These are phyloP conservation scores for Agraylea sexmaculata DNA, from an alignment of 1,140 invertebrate species.

Conservation along the genomic window DNA sequence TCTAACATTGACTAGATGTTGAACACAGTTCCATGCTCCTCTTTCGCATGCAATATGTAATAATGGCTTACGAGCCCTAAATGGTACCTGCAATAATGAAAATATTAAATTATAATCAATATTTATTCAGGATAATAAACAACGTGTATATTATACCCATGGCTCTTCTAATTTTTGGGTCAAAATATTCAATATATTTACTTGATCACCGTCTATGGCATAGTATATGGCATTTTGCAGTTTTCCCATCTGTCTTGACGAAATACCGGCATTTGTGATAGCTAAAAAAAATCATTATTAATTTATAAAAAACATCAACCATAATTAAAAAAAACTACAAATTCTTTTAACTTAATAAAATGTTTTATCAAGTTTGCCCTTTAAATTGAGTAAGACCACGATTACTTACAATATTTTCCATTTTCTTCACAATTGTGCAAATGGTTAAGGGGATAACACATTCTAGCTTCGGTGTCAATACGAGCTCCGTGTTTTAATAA, in stretches of 20 bases:
- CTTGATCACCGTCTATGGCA: conserved; percentile 61
- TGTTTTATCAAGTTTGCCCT: background rate
- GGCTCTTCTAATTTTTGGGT: conserved; percentile 56
- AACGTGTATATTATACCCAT: conserved; percentile 40
- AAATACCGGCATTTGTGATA: conserved; percentile 25
- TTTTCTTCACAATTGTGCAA: conserved; percentile 58
- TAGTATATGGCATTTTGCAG: conserved; percentile 61
- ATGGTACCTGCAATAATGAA: conserved; percentile 28
- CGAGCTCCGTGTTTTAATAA: conserved; percentile 43
- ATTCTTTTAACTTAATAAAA: background rate
- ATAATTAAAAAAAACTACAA: background rate
- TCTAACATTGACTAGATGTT: conserved; percentile 42
- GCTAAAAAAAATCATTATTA: no score
- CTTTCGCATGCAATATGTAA: conserved; percentile 56
- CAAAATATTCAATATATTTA: conserved; percentile 49
- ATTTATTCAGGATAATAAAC: background rate
- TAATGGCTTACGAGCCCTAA: conserved; percentile 45
- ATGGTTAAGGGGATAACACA: conserved; percentile 60
- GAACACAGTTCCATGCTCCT: conserved; percentile 58
- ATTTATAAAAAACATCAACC: conserved; percentile 4
- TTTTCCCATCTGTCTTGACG: conserved; percentile 33
- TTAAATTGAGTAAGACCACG: no score
- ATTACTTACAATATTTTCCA: conserved; percentile 38
- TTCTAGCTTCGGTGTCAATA: conserved; percentile 41
- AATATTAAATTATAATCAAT: conserved; percentile 2